Percentiles rank a stretch among this genome's conserved stretches.
These are phyloP conservation scores for Tursiops truncatus DNA, from an alignment of 2,113 vertebrate species.

Conservation along the genomic window DNA sequence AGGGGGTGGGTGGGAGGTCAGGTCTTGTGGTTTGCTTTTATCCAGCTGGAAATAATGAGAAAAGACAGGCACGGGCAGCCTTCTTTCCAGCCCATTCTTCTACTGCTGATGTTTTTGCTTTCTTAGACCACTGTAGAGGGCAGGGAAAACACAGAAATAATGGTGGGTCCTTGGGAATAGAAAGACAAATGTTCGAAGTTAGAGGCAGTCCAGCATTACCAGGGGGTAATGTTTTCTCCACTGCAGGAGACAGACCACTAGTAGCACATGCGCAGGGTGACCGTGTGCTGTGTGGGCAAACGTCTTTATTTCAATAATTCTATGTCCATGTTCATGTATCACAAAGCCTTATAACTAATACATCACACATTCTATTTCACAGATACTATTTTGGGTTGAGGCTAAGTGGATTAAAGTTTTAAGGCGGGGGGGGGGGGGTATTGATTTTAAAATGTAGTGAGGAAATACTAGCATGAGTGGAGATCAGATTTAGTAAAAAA, in stretches of 20 bases:
- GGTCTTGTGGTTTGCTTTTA: not conserved
- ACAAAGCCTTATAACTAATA: not conserved
- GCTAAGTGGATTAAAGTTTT: not conserved
- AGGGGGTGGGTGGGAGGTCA: not conserved
- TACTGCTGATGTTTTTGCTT: not conserved
- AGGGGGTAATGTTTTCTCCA: not conserved
- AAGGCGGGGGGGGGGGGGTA: no score
- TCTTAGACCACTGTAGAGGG: no score
- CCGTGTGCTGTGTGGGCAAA: not conserved
- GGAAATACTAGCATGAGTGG: not conserved
- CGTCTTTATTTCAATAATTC: not conserved
- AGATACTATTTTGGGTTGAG: not conserved
- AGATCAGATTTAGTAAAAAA: not conserved
- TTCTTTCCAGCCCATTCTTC: not conserved
- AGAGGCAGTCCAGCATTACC: no score
- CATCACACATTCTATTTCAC: not conserved
- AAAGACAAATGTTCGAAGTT: not conserved
- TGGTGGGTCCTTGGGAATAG: not conserved
- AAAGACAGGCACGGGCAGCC: not conserved
- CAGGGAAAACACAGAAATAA: not conserved
- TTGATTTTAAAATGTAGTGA: not conserved
- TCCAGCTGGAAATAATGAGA: not conserved
- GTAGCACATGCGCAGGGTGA: accelerated
- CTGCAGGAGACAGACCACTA: no score
- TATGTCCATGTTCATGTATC: not conserved